Evolutionary conservation across 2,888 invertebrate genomes (phyloP).

Genomic region (Agriopis aurantiaria): DNA sequence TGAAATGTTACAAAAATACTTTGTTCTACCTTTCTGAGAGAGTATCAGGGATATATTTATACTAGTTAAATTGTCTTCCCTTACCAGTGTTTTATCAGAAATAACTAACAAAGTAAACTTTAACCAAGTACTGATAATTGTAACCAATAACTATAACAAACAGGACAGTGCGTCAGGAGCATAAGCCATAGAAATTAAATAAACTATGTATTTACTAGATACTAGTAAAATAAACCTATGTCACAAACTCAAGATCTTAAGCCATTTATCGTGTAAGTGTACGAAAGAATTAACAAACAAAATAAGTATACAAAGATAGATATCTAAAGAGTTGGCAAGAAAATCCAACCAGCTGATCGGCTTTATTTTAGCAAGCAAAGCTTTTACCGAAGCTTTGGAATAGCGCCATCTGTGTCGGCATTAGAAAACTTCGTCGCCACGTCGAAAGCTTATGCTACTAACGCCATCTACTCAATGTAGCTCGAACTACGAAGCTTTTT

Average conservation of each 20-base stretch:
- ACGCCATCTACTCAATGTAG: constrained; percentile 23
- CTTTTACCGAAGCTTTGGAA: neutral
- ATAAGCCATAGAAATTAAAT: neutral
- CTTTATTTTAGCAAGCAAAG: neutral
- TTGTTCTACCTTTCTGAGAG: neutral
- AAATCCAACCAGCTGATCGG: neutral
- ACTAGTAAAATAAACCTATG: neutral
- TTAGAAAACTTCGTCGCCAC: constrained; percentile 17
- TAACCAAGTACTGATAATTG: neutral
- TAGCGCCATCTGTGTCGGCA: constrained; percentile 27
- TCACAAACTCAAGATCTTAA: neutral
- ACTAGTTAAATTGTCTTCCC: neutral
- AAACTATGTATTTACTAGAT: neutral
- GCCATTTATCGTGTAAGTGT: neutral
- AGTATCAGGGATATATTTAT: neutral
- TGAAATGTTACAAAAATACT: constrained; percentile 1
- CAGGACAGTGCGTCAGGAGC: neutral
- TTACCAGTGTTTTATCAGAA: neutral
- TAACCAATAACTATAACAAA: neutral
- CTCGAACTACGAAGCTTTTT: constrained; percentile 23
- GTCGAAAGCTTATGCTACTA: neutral
- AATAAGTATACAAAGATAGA: neutral
- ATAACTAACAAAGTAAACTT: neutral
- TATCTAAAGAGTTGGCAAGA: neutral
- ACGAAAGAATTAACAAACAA: neutral